Conservation (phyloP, 2,888 invertebrate genomes). For the Chrysolina oricalcia region DNA sequence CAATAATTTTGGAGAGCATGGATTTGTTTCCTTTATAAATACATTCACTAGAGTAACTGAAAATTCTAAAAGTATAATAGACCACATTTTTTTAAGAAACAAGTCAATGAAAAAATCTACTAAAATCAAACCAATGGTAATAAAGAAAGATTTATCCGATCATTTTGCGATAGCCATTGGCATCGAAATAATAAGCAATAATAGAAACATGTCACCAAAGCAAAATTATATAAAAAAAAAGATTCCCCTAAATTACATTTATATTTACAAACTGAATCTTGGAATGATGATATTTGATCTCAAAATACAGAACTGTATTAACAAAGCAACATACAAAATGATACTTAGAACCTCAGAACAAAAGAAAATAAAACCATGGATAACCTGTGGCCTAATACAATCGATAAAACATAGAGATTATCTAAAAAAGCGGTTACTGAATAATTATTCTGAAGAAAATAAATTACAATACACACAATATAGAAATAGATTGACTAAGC, state of each 20-base stretch:
- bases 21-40: no score
- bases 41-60: neutral
- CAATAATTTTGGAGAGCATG: no score
- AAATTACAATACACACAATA: no score
- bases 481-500: no score
- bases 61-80: constrained; percentile 25
- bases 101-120: constrained; percentile 23
- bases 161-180: constrained; percentile 14
- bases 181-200: constrained; percentile 20
- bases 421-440: constrained; percentile 13
- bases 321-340: constrained; percentile 20
- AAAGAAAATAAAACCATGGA: neutral
- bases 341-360: constrained; percentile 13
- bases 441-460: no score
- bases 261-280: neutral
- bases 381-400: no score
- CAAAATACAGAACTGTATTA: constrained; percentile 18
- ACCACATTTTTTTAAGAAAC: constrained; percentile 24
- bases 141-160: constrained; percentile 16
- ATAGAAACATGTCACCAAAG: constrained; percentile 21
- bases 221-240: constrained; percentile 23
- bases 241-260: neutral
- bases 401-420: no score
- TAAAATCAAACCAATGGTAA: constrained; percentile 23
- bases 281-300: constrained; percentile 18